Base-by-base conservation (phyloP, 1,140 invertebrate species). In the Ericerus pela region DNA sequence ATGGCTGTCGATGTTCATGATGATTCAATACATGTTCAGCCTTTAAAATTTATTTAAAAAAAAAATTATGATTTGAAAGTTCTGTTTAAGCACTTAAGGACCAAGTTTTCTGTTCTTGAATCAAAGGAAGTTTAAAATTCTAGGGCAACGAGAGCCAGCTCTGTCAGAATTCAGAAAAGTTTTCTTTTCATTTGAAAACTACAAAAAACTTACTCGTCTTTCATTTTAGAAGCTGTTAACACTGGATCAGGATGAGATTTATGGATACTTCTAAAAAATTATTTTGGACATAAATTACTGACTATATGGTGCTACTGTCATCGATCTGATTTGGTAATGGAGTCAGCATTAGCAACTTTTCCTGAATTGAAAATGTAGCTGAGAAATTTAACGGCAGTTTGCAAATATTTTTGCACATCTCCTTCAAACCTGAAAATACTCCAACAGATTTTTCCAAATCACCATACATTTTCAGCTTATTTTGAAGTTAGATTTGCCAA, bases 401-500 rank as follows among this genome's bases (percentile, higher is more conserved):
- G 18, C 26, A 11, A 5, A 18, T 43, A 43, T 16, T 43, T 43
- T 43, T 24, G 26, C 16, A 16, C 5, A 22, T 18, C 38, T 8
- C n/a, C 38, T 43, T 43, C 26, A 43, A 43, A 43, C 20, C 20
- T 24, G 10, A 43, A 43, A 43, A 18, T 43, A 22, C 26, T 43
- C 8, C 20, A 10, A 12, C 41, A 47, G 27, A 24, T n/a, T 26
- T 47, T 47, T 47, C 18, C 41, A 8, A 47, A 47, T 26, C 20
- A 47, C 27, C n/a, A n/a, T n/a, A n/a, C n/a, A n/a, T n/a, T n/a
- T n/a, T n/a, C n/a, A n/a, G n/a, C n/a, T n/a, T n/a, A n/a, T n/a
- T 22, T 47, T 47, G n/a, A 47, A 22, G 41, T 47, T 47, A 10
- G 41, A 47, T 47, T 47, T 47, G 41, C 41, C n/a, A 26, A 24